Evolutionary conservation across 2,888 invertebrate species (phyloP), one percentile per base, ranked within the genome.

Genomic region (Tribolium freemani): DNA sequence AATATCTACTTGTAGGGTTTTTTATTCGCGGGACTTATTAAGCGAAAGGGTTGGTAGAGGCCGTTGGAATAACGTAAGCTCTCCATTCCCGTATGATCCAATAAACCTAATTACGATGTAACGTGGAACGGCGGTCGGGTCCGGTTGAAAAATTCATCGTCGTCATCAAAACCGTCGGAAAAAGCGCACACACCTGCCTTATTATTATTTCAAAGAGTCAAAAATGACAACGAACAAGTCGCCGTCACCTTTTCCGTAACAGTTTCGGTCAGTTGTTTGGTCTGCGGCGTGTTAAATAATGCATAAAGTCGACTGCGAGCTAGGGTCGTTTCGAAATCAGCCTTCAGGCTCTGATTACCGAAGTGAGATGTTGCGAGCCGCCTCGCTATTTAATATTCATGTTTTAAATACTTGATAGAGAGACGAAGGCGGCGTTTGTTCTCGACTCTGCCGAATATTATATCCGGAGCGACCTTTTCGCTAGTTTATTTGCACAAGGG

Each of bases 341-440:
- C 64, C 71, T 71, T 71, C 66, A 53, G 60, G 71, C 57, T 71
- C 57, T 66, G 71, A 71, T 71, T 71, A 66, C 64, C 57, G 57
- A 66, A 70, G 70, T 58, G 71, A 71, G 71, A 71, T 71, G 71
- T 70, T 50, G 70, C 54, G 56, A 69, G 56, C 61, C 61, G 69
- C 31, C 54, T 50, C 69, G 58, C 56, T 71, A 51, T 64, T 71
- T 71, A 67, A 72, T 66, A 72, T 72, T 68, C 63, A 72, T 63
- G 69, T 56, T 64, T 66, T 73, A 69, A 73, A 73, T 73, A 69
- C 53, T 73, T 73, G 51, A 73, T 73, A 31, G 72, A 38, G 66
- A 44, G 30, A 53, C 53, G 61, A 56, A 44, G 64, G 50, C 63
- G 56, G 46, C 30, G 69, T 13, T 46, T 72, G 73, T 73, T 74